phyloP scores from a whole-genome alignment of 2,113 vertebrate species.

The Cinclus cinclus region DNA sequence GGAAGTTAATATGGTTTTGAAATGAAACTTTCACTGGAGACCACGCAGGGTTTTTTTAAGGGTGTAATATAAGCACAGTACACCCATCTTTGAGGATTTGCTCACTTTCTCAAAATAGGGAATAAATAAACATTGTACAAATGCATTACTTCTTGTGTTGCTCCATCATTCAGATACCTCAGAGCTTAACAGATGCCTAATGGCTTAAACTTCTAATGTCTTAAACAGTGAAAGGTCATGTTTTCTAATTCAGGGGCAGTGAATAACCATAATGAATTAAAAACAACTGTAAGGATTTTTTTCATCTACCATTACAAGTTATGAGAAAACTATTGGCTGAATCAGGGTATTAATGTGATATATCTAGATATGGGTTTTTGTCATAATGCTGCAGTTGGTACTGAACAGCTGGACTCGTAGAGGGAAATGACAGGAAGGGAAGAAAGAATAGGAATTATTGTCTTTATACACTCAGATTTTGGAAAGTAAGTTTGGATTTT shows the following conservation, averaged over 20 bases:
- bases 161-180: background rate
- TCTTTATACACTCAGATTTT: background rate
- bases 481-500: background rate
- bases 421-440: background rate
- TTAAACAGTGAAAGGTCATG: background rate
- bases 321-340: background rate
- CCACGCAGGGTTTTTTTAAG: background rate
- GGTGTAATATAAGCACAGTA: background rate
- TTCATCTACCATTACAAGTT: background rate
- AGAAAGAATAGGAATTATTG: background rate
- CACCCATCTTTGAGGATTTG: background rate
- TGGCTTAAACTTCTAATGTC: background rate
- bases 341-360: background rate
- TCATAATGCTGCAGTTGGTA: background rate
- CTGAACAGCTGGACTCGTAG: background rate
- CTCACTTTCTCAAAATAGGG: background rate
- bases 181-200: background rate
- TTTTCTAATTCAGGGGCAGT: background rate
- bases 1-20: background rate
- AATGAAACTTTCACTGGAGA: background rate
- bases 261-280: background rate
- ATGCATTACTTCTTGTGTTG: background rate
- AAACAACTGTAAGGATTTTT: background rate
- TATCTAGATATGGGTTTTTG: background rate
- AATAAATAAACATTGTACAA: background rate